Percentiles rank a stretch among this genome's conserved stretches.
Conservation (phyloP, 2,888 invertebrate genomes). For the Phytoseiulus persimilis region DNA sequence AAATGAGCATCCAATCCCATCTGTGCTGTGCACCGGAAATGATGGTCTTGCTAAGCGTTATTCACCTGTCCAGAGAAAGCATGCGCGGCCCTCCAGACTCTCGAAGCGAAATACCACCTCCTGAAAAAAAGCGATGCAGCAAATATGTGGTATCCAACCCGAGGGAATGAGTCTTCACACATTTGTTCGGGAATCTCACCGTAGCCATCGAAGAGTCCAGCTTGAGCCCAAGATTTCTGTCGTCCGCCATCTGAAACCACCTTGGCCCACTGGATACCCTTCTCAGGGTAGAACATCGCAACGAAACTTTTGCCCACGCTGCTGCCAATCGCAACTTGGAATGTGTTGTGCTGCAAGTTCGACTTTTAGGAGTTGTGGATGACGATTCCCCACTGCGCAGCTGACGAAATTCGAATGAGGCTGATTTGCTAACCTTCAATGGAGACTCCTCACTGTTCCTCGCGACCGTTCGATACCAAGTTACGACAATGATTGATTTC, state of each 20-base stretch:
- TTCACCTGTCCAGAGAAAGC: slow-evolving; percentile 22
- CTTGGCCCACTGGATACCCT: neutral
- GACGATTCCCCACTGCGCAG: neutral
- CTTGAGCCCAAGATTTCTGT: slow-evolving; percentile 1
- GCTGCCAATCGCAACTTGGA: slow-evolving; percentile 17
- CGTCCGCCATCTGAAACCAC: neutral
- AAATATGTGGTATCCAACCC: neutral
- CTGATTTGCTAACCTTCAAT: neutral
- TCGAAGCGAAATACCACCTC: neutral
- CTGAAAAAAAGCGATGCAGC: neutral
- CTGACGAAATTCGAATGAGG: neutral
- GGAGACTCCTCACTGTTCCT: neutral
- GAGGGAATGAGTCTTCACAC: neutral
- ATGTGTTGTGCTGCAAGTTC: neutral
- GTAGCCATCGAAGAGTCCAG: neutral
- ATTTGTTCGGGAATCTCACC: neutral
- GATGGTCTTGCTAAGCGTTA: neutral
- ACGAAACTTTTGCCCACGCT: slow-evolving; percentile 28
- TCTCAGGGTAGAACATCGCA: slow-evolving; percentile 1
- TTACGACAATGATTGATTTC: slow-evolving; percentile 19
- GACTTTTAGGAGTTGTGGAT: neutral
- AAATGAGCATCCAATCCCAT: no score
- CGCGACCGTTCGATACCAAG: slow-evolving; percentile 6
- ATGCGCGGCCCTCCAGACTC: slow-evolving; percentile 31
- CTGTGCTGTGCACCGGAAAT: no score